Conservation (phyloP, 1,140 invertebrate species). For the Drosophila ercepeae region DNA sequence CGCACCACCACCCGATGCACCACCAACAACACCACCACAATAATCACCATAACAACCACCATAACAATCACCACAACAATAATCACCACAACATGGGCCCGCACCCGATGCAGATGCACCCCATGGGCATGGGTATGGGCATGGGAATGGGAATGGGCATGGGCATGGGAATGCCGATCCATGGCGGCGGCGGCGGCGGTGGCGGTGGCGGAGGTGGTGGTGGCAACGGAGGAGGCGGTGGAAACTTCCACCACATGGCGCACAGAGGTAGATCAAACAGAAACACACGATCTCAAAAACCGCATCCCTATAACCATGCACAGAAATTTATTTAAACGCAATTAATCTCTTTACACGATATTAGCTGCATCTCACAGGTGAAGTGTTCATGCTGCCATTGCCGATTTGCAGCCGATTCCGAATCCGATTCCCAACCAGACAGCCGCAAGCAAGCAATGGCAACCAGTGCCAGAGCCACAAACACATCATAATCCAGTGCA, state of each 20-base stretch:
- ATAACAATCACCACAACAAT: slow-evolving; percentile 14
- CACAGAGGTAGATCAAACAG: slow-evolving; percentile 84
- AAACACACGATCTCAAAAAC: slow-evolving; percentile 83
- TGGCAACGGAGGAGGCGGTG: slow-evolving; percentile 31
- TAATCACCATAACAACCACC: slow-evolving; percentile 24
- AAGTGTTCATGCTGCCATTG: slow-evolving; percentile 80
- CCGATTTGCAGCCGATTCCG: slow-evolving; percentile 59
- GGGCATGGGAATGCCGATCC: slow-evolving; percentile 54
- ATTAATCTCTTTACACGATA: slow-evolving; percentile 80
- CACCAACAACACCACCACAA: slow-evolving; percentile 29
- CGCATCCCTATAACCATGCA: slow-evolving; percentile 83
- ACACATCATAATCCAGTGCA: slow-evolving; percentile 9
- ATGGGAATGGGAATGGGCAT: slow-evolving; percentile 54
- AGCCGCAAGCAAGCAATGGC: slow-evolving; percentile 22
- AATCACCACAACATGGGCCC: slow-evolving; percentile 32
- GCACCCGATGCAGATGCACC: slow-evolving; percentile 63
- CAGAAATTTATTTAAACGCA: slow-evolving; percentile 83
- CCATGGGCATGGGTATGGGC: slow-evolving; percentile 42
- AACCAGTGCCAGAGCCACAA: slow-evolving; percentile 6
- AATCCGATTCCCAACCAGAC: slow-evolving; percentile 16
- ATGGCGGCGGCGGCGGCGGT: slow-evolving; percentile 37
- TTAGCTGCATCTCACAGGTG: slow-evolving; percentile 80
- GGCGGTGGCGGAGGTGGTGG: slow-evolving; percentile 35
- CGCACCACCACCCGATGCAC: slow-evolving; percentile 21
- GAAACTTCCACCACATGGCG: slow-evolving; percentile 80